Base-by-base conservation (phyloP, 2,888 invertebrate genomes). In the Dynastes hyllus region DNA sequence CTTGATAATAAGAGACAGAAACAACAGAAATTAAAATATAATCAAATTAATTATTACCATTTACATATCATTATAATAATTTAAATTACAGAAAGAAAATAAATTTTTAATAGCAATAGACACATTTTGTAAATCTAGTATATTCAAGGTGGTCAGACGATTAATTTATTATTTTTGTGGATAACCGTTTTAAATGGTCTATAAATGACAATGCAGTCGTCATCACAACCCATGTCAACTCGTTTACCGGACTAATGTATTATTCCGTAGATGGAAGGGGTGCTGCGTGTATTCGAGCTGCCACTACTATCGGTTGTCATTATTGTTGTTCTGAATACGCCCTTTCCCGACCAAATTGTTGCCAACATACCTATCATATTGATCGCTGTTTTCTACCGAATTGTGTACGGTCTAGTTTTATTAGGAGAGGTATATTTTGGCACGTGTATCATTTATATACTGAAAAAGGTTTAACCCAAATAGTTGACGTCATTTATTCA, bases 231-330 rank as follows among this genome's bases (percentile, higher is more conserved):
- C 61, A 75, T 45, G 73, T 75, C 61, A 61, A 75, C 22, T 50
- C 73, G 73, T 75, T 61, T 45, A 45, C 61, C 61, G 61, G 73
- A 75, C 73, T 75, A 61, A 75, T 75, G 73, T 61, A 61, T 75
- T 75, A 75, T 75, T 75, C 73, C 73, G 22, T 61, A 75, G 73
- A 75, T 75, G 73, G 61, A 55, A 75, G 73, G 61, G 73, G 40
- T 40, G 58, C 50, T 27, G 73, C 73, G 40, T 45, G 61, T 75
- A 45, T 75, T 61, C 61, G 50, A 22, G 45, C 40, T 22, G 27
- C 45, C 27, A 61, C 73, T 61, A 73, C 45, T 61, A 32, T 75
- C 29, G 61, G 45, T 75, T 75, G 73, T 58, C 63, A 61, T 61
- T 75, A 75, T 75, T 73, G 40, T 73, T 75, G 73, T 58, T 22